phyloP scores from a whole-genome alignment of 1,140 invertebrate species.

The Papilio glaucus region DNA sequence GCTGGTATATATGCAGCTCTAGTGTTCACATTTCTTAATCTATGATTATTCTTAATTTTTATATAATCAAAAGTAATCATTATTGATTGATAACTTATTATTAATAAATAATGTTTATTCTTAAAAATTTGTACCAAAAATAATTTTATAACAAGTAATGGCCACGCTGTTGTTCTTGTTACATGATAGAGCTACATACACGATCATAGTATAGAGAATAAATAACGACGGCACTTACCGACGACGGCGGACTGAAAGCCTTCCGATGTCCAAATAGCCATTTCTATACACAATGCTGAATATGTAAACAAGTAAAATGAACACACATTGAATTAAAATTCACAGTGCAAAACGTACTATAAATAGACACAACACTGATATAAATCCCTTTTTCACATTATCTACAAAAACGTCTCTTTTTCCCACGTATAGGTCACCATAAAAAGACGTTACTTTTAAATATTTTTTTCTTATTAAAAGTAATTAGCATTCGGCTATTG shows the following conservation, averaged over 20 bases:
- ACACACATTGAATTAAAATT: background rate
- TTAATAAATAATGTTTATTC: too few species aligned
- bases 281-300: slow-evolving; percentile 27
- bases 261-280: slow-evolving; percentile 29
- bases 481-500: background rate
- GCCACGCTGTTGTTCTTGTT: background rate
- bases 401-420: too few species aligned
- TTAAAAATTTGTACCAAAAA: background rate
- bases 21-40: too few species aligned
- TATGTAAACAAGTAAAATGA: slow-evolving; percentile 23
- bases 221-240: slow-evolving; percentile 32
- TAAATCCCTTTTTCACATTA: too few species aligned
- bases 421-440: too few species aligned
- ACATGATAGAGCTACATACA: background rate
- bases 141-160: background rate
- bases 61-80: too few species aligned
- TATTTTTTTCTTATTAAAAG: background rate
- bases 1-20: too few species aligned
- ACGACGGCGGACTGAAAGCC: slow-evolving; percentile 29
- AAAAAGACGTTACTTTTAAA: background rate
- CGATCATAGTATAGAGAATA: slow-evolving; percentile 6
- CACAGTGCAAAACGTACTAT: too few species aligned
- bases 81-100: too few species aligned
- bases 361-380: too few species aligned
- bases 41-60: too few species aligned